These are phyloP conservation scores for Hydrotaea cyrtoneurina DNA, from an alignment of 2,888 invertebrate species.

Conservation along the genomic window DNA sequence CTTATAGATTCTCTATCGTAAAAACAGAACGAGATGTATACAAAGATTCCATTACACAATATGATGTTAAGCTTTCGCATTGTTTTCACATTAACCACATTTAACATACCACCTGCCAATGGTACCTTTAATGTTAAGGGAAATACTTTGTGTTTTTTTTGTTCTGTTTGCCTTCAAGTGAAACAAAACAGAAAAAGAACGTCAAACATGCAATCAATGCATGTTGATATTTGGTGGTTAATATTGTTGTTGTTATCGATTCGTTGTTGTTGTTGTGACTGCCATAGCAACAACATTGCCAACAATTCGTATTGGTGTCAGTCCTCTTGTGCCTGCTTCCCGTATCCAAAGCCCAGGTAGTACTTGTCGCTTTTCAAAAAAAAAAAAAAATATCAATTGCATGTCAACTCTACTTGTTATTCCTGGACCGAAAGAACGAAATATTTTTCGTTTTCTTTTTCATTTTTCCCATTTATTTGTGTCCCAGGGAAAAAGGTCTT, in stretches of 20 bases:
- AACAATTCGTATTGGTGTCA: conserved; percentile 49
- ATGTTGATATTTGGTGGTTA: conserved; percentile 35
- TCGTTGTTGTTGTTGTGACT: conserved; percentile 30
- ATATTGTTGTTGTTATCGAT: conserved; percentile 14
- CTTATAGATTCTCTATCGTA: no score
- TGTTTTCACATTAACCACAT: neutral
- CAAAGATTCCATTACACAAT: no score
- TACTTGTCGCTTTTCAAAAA: conserved; percentile 39
- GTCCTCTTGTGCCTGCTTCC: neutral
- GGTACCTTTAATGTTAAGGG: neutral
- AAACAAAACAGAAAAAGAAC: conserved; percentile 32
- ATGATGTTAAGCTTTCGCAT: no score
- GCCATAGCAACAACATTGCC: conserved; percentile 24
- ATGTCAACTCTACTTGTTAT: conserved; percentile 53
- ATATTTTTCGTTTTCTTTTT: conserved; percentile 40
- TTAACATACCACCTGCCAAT: neutral
- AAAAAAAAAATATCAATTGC: conserved; percentile 63
- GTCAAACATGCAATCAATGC: conserved; percentile 60
- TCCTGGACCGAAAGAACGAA: neutral
- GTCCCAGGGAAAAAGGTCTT: neutral
- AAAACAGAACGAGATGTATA: no score
- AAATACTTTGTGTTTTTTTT: neutral
- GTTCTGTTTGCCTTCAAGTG: neutral
- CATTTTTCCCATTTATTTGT: neutral
- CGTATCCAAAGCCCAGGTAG: conserved; percentile 25